Evolutionary conservation across 2,797 vertebrate species (phyloP).

Genomic region (Silurus aristotelis): DNA sequence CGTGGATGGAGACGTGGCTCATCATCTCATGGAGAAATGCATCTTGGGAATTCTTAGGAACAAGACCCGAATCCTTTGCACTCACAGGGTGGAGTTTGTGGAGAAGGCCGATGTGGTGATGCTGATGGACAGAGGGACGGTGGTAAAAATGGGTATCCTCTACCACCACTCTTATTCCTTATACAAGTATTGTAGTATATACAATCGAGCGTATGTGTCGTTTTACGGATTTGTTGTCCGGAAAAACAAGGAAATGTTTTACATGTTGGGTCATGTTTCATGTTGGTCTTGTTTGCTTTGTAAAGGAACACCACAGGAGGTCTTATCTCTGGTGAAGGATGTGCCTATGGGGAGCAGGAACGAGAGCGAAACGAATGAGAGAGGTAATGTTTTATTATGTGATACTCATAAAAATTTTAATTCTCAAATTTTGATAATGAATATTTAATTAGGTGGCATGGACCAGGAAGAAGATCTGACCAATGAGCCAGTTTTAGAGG

Average conservation of each 20-base stretch:
- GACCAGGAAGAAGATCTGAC: conserved; percentile 50
- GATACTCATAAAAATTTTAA: background rate
- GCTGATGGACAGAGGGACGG: conserved; percentile 85
- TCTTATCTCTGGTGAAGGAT: conserved; percentile 84
- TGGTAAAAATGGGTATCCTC: conserved; percentile 80
- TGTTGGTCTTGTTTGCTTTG: conserved; percentile 29
- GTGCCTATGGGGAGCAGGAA: conserved; percentile 66
- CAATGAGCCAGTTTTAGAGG: conserved; percentile 39
- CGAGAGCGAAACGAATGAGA: conserved; percentile 59
- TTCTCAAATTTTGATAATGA: background rate
- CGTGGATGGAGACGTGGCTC: conserved; percentile 89
- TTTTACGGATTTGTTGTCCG: background rate
- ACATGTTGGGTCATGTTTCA: background rate
- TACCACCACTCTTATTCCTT: background rate
- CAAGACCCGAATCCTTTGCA: conserved; percentile 93
- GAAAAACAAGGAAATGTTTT: background rate
- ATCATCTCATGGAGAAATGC: conserved; percentile 88
- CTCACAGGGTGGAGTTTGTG: conserved; percentile 88
- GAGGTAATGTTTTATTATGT: conserved; percentile 64
- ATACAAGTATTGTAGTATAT: background rate
- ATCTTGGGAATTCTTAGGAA: conserved; percentile 82
- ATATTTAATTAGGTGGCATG: conserved; percentile 28
- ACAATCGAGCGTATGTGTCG: background rate
- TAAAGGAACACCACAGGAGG: conserved; percentile 84
- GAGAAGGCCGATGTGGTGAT: conserved; percentile 82